A percentile compares a stretch with the other conserved stretches of the same genome.
phyloP scores from a whole-genome alignment of 2,113 vertebrate species.

The Pachypanchax playfairii region DNA sequence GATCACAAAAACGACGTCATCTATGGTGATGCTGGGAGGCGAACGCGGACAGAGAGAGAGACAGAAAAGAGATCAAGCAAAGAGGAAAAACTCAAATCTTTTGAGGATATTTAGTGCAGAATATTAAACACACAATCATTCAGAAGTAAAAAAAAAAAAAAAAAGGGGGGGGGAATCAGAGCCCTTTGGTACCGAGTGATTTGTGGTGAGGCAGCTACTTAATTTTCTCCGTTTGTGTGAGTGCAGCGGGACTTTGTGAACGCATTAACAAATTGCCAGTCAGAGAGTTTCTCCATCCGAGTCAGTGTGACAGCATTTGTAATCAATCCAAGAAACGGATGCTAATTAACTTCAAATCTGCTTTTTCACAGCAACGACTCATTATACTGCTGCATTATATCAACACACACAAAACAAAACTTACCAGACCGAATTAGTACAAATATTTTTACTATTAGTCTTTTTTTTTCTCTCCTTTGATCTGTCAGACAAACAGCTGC shows the following conservation, averaged over 20 bases:
- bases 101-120: constrained; percentile 6
- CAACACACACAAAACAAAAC: neutral
- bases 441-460: neutral
- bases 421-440: neutral
- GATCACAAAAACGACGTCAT: constrained; percentile 95
- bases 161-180: no score
- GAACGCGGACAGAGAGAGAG: neutral
- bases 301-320: constrained; percentile 30
- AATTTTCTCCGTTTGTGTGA: constrained; percentile 36
- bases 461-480: neutral
- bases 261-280: constrained; percentile 47
- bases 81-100: constrained; percentile 36
- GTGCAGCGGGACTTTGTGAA: constrained; percentile 10
- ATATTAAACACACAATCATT: constrained; percentile 16
- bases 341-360: constrained; percentile 49
- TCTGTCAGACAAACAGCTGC: neutral
- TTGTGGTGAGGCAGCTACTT: constrained; percentile 30
- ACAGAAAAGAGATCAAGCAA: constrained; percentile 10
- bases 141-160: constrained; percentile 50
- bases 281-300: constrained; percentile 31
- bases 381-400: neutral
- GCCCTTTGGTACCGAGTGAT: constrained; percentile 30
- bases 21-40: constrained; percentile 92
- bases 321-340: constrained; percentile 35
- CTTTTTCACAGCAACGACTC: neutral